Evolutionary conservation across 2,113 vertebrate genomes (phyloP).

Genomic region (Eurystomus gularis): DNA sequence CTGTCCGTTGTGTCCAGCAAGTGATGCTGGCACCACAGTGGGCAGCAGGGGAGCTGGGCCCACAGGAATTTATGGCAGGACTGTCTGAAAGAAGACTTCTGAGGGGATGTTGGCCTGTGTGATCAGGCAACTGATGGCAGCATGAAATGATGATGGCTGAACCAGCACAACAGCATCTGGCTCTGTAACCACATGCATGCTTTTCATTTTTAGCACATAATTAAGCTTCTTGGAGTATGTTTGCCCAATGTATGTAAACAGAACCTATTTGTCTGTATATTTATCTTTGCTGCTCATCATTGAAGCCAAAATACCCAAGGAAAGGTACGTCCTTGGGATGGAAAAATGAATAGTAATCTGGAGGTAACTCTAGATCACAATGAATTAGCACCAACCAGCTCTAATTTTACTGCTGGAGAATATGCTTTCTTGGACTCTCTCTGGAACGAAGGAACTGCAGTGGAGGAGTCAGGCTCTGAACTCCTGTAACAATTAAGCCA

Average conservation of each 20-base stretch:
- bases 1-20: no score
- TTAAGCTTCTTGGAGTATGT: neutral
- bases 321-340: neutral
- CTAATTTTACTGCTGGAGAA: neutral
- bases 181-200: neutral
- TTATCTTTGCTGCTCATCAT: neutral
- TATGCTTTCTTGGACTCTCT: neutral
- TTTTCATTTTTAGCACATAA: fast-evolving
- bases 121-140: no score
- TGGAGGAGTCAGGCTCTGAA: no score
- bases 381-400: neutral
- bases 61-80: no score
- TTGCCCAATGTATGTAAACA: neutral
- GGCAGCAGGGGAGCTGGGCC: no score
- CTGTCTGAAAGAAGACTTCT: no score
- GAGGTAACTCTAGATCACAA: neutral
- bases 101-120: no score
- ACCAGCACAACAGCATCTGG: no score
- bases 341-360: neutral
- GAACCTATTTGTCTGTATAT: neutral
- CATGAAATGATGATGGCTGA: no score
- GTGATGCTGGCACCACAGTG: no score
- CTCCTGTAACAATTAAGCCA: neutral
- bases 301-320: neutral
- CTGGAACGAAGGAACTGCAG: neutral